Base-by-base conservation (phyloP, 1,140 invertebrate species). In the Macrostomum lignano region DNA sequence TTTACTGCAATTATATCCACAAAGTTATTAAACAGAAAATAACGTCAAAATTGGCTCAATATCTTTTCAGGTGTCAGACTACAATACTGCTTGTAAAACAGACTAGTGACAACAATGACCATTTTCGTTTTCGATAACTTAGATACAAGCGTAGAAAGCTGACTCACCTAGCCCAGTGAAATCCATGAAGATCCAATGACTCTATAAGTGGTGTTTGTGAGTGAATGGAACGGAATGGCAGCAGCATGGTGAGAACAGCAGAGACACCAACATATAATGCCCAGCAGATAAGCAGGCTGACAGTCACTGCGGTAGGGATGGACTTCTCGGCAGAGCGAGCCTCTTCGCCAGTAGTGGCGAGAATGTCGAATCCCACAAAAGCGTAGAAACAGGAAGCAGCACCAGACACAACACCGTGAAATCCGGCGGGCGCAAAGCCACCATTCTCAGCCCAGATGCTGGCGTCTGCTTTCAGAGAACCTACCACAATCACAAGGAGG, bases 401-500 rank as follows among this genome's bases (percentile, higher is more conserved):
- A 9, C 48, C 49, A 17, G 40, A 32, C 11, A 52, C 9, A 24
- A n/a, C 23, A 9, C 13, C 13, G 13, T 9, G 9, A 24, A 24
- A n/a, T 24, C 23, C 13, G 9, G 23, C 9, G 13, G 23, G 23
- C 9, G 23, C 13, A 24, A 24, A 24, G 23, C 13, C 9, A n/a
- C 74, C 73, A 25, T 68, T 64, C 47, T 75, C 70, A n/a, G 43
- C 24, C 52, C 46, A 58, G 40, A 55, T 56, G 11, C 5, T 29
- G 19, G 40, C 34, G 40, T 52, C 46, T 3, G 44, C 68, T 52
- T 79, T 82, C 57, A 78, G 81, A 26, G 79, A 53, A 1, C 76
- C 76, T 10, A 75, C 73, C 2, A 68, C 61, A 68, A 84, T 74
- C 13, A 84, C 70, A 58, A 86, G 79, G 14, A 81, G 70, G 73